These are phyloP conservation scores for Hipposideros larvatus DNA, from an alignment of 2,797 vertebrate genomes.

Conservation along the genomic window DNA sequence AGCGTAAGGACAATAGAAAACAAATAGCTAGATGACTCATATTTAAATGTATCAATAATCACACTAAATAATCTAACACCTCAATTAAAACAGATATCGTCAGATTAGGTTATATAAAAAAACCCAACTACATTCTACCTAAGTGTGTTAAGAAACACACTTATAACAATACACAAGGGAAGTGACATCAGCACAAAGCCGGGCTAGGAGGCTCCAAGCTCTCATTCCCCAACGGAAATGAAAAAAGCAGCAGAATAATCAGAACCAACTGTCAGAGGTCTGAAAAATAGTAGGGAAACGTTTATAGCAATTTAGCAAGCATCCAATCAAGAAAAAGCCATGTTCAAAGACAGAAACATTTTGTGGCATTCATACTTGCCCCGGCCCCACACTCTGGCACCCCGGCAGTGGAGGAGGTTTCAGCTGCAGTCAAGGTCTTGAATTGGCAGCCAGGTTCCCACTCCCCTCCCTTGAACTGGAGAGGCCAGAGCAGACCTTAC, in stretches of 20 bases:
- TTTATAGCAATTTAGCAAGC: slow-evolving; percentile 7
- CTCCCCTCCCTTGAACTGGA: background rate
- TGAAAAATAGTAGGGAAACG: background rate
- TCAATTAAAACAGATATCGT: background rate
- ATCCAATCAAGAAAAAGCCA: background rate
- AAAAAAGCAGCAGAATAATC: too few relatives aligned
- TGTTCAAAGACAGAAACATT: background rate
- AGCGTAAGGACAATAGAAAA: background rate
- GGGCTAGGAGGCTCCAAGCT: background rate
- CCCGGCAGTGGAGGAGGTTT: background rate
- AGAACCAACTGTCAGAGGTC: too few relatives aligned
- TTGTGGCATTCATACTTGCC: background rate
- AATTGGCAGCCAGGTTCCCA: background rate
- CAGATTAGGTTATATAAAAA: slow-evolving; percentile 1
- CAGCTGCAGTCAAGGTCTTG: background rate
- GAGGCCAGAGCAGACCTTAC: background rate
- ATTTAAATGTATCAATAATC: background rate
- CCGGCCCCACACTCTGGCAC: background rate
- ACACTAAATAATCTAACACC: background rate
- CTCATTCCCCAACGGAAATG: background rate
- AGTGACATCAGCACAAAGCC: background rate
- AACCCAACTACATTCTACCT: background rate
- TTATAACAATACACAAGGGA: background rate
- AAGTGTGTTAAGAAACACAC: background rate
- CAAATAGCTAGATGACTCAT: background rate